Conservation (phyloP, 2,888 invertebrate genomes). For the Gandaritis pyraliata region DNA sequence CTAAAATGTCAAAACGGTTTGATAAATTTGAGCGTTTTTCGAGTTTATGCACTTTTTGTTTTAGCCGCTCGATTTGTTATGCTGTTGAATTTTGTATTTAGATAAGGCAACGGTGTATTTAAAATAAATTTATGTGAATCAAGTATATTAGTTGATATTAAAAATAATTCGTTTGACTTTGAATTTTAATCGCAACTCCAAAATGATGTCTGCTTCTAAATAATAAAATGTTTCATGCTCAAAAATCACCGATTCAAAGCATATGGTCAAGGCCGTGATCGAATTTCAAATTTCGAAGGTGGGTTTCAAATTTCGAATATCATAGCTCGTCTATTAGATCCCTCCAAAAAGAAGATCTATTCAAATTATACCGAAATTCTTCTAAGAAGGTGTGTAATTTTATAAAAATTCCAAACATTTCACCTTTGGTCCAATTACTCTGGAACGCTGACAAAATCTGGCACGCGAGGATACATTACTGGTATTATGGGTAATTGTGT, state of each 20-base stretch:
- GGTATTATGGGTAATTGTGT: conserved; percentile 27
- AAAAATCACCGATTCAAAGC: too few relatives aligned
- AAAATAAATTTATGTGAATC: conserved; percentile 35
- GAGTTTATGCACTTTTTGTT: conserved; percentile 60
- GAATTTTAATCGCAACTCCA: not conserved
- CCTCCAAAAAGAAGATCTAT: conserved; percentile 22
- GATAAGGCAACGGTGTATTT: conserved; percentile 37
- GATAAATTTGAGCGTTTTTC: conserved; percentile 67
- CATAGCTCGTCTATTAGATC: conserved; percentile 8
- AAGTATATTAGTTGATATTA: not conserved
- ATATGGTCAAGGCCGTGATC: too few relatives aligned
- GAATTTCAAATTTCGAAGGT: too few relatives aligned
- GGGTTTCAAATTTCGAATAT: not conserved
- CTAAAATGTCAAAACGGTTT: conserved; percentile 64
- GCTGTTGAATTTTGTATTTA: conserved; percentile 47
- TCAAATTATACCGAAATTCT: conserved; percentile 49
- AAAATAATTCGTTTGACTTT: not conserved
- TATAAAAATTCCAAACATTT: conserved; percentile 58
- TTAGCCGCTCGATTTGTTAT: conserved; percentile 63
- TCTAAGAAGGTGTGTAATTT: conserved; percentile 57
- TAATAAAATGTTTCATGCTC: not conserved
- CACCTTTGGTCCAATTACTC: conserved; percentile 55
- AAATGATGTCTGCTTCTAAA: not conserved
- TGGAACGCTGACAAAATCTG: conserved; percentile 47
- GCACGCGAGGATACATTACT: conserved; percentile 36